Evolutionary conservation across 2,113 vertebrate genomes (phyloP), one percentile per base, ranked within the genome.

Genomic region (Chaetura pelagica): DNA sequence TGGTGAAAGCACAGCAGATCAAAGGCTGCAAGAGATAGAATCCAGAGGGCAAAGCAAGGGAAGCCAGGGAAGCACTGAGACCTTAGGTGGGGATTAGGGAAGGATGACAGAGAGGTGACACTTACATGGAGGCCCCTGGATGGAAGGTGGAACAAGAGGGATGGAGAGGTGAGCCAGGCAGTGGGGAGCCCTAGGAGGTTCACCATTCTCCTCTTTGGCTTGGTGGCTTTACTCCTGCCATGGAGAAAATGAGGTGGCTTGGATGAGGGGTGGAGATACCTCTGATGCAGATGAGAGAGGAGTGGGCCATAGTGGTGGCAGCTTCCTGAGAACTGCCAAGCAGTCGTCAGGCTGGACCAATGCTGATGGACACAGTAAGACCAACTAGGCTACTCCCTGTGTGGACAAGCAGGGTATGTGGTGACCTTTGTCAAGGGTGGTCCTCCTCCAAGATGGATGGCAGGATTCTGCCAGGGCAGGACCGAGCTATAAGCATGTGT

Each of bases 391-490:
- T 71, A 13, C 18, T 85, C 48, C 16, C 57, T 51, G 29, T 7
- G 2, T 13, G 19, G 72, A 63, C 51, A 73, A 84, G 46, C 42
- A 52, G 46, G 23, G 54, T 42, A 29, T 0, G 1, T 0, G 0
- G 24, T 61, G 59, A 55, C 55, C 63, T 84, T 76, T 58, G 38
- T 59, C 73, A 66, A n/a, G 59, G 51, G 24, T 15, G 38, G 10
- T 42, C n/a, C 48, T 62, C 38, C 58, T 82, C 30, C 0, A 8
- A 66, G 30, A 4, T 10, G 23, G 55, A 4, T 10, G 30, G 55
- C 85, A 88, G 62, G 49, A 87, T 51, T 52, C 22, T 63, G 73
- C 67, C n/a, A 87, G 49, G 64, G 59, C 20, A 87, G 0, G 2
- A 34, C 8, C 0, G 1, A 64, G 82, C 42, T 84, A 24, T 19